Evolutionary conservation across 2,113 vertebrate species (phyloP).

Genomic region (Loxodonta africana): DNA sequence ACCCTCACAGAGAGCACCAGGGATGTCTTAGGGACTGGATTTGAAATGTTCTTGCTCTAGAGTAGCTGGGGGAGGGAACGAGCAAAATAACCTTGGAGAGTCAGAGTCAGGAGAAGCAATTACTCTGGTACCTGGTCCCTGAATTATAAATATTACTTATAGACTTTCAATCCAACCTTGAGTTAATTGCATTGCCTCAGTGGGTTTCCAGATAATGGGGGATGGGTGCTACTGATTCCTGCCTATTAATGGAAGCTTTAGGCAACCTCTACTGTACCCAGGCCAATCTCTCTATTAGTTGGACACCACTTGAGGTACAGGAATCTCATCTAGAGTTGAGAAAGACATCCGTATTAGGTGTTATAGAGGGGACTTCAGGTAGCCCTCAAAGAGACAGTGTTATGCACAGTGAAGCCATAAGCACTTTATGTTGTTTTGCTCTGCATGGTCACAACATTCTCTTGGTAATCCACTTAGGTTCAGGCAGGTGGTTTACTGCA

Average conservation of each 20-base stretch:
- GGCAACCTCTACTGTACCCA: background rate
- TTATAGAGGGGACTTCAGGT: background rate
- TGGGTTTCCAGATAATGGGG: background rate
- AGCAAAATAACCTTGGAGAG: slow-evolving; percentile 39
- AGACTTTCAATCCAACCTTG: slow-evolving; percentile 24
- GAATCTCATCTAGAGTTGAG: background rate
- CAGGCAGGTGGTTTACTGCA: background rate
- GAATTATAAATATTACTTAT: slow-evolving; percentile 51
- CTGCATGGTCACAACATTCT: slow-evolving; percentile 16
- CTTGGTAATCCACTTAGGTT: background rate
- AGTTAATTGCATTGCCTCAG: slow-evolving; percentile 47
- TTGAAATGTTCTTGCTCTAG: background rate
- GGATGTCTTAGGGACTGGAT: background rate
- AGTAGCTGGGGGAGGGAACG: background rate
- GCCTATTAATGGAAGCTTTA: background rate
- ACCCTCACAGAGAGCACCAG: background rate
- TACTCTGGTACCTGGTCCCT: background rate
- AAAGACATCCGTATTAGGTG: slow-evolving; percentile 1
- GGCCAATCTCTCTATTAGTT: background rate
- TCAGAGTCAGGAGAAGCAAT: slow-evolving; percentile 50
- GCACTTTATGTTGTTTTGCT: background rate
- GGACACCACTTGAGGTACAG: background rate
- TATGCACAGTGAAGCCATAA: background rate
- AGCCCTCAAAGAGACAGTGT: background rate
- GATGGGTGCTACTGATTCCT: slow-evolving; percentile 14